Base-by-base conservation (phyloP, 2,797 vertebrate genomes). In the Trachops cirrhosus region DNA sequence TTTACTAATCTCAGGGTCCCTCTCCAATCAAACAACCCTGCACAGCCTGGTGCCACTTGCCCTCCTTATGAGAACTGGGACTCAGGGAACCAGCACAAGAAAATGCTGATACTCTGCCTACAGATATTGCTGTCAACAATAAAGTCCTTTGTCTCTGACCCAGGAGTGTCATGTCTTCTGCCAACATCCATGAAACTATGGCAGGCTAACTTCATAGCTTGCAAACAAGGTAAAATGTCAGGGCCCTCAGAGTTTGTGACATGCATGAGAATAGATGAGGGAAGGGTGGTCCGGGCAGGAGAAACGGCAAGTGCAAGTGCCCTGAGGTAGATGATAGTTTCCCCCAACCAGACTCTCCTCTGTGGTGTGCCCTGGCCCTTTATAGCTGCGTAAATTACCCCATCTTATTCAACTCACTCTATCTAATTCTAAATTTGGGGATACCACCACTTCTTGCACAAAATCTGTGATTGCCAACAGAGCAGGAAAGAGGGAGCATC, bases 61-160 rank as follows among this genome's bases (percentile, higher is more conserved):
- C 39, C 32, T 92, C 73, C 50, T 29, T 74, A 5, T 54, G 37
- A 77, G 41, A 96, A 90, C 0, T 54, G 34, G 19, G 50, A 75
- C 75, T 90, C 67, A 24, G 26, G 32, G 9, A 80, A 80, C 15
- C 64, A 78, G 68, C 41, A 71, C 48, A 91, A 95, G 70, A 89
- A 94, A 89, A 86, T 21, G 37, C 11, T 71, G 75, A 86, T 84
- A 89, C 39, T 90, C 80, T 48, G 29, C 79, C 89, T 89, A 86
- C 54, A 57, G 18, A 10, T 79, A 88, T 41, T 92, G 44, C n/a
- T 83, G 21, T 94, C 62, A 95, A 46, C 50, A 96, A 91, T 71
- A 52, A 46, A 89, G 24, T 83, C 70, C 29, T 70, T 52, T 75
- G 57, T 73, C 67, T 95, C 88, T 94, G 46, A 92, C 34, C 79